These are phyloP conservation scores for Leiothrix lutea DNA, from an alignment of 2,113 vertebrate species.

Conservation along the genomic window DNA sequence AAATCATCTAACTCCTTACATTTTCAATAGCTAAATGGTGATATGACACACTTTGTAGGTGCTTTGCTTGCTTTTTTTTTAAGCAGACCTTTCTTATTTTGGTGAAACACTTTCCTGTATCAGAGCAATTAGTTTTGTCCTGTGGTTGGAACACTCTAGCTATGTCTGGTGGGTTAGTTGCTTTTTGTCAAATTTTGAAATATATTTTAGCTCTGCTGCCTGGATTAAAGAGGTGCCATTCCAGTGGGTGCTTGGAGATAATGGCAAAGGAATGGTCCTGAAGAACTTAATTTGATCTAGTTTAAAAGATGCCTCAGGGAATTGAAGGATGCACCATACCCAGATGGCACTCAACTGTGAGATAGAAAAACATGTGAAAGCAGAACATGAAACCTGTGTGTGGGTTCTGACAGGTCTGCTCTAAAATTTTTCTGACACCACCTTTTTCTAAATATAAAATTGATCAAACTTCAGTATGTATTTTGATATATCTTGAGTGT, in stretches of 20 bases:
- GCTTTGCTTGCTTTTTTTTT: not conserved
- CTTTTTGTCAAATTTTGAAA: not conserved
- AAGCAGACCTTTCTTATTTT: not conserved
- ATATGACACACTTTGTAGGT: not conserved
- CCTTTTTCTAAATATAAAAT: not conserved
- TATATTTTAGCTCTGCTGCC: not conserved
- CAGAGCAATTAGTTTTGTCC: not conserved
- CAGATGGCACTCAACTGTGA: not conserved
- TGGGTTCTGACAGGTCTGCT: not conserved
- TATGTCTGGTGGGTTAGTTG: not conserved
- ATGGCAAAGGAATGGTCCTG: not conserved
- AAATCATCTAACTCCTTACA: not conserved
- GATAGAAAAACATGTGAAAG: not conserved
- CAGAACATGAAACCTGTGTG: rapidly evolving
- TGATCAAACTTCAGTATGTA: not conserved
- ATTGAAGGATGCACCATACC: not conserved
- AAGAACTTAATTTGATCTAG: not conserved
- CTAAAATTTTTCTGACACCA: not conserved
- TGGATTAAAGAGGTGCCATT: not conserved
- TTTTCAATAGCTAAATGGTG: not conserved
- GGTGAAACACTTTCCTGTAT: not conserved
- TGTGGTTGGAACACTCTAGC: not conserved
- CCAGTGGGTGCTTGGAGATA: not conserved
- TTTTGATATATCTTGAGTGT: not conserved
- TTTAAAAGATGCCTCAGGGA: not conserved